Conservation (phyloP, 1,140 invertebrate species). For the Drosophila guanche region DNA sequence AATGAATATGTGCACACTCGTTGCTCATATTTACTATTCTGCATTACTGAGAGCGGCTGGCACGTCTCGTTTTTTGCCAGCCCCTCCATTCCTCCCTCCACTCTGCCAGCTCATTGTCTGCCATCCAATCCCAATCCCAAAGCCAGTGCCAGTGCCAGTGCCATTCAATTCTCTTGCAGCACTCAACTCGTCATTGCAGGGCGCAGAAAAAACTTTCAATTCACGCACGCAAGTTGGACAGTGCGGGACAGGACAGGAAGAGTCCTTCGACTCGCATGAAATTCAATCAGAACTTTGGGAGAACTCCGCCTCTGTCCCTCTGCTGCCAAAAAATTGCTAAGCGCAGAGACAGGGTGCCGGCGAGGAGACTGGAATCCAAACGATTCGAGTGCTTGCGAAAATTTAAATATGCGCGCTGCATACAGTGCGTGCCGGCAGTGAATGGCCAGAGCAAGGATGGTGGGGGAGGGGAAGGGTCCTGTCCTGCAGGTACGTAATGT, state of each 20-base stretch:
- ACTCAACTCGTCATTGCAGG: background rate
- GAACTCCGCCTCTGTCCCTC: background rate
- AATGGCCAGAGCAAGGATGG: background rate
- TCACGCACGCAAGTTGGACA: slow-evolving; percentile 20
- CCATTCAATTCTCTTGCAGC: background rate
- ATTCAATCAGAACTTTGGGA: slow-evolving; percentile 36
- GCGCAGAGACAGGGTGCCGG: slow-evolving; percentile 10
- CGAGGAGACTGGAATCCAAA: background rate
- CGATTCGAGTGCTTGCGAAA: slow-evolving; percentile 50
- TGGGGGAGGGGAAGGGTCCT: background rate
- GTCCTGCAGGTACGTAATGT: slow-evolving; percentile 39
- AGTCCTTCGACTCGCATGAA: slow-evolving; percentile 12
- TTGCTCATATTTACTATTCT: too few relatives aligned
- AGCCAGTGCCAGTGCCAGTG: too few relatives aligned
- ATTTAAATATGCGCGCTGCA: slow-evolving; percentile 76
- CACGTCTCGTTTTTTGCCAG: too few relatives aligned
- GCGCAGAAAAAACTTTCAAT: slow-evolving; percentile 25
- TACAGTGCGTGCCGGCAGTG: slow-evolving; percentile 62
- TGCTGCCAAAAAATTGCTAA: slow-evolving; percentile 13
- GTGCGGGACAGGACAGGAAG: background rate
- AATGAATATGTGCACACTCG: too few relatives aligned
- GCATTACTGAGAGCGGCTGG: too few relatives aligned
- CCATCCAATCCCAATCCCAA: too few relatives aligned
- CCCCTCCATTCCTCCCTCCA: too few relatives aligned
- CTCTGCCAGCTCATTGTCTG: too few relatives aligned